Evolutionary conservation across 2,113 vertebrate species (phyloP), one percentile per base, ranked within the genome.

Genomic region (Rhinopomastus cyanomelas): DNA sequence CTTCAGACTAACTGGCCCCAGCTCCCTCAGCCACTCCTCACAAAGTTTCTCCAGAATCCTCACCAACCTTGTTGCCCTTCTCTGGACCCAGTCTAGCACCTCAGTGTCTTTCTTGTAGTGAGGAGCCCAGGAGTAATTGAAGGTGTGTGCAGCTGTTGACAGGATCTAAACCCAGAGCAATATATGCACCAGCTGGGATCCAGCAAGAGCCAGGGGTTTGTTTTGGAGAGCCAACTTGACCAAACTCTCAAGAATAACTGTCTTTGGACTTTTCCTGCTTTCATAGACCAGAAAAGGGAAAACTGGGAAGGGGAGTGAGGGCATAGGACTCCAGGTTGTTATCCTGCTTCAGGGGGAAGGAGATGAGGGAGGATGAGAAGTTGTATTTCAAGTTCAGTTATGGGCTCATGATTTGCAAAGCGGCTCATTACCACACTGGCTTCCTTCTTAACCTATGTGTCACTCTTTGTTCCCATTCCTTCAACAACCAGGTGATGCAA

Each of bases 401-500:
- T 46, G 44, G 73, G 65, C 18, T 30, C 15, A 5, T 7, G 10
- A 25, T 82, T 87, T 74, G 19, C 49, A 57, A 44, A 60, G 29
- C 36, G 48, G 16, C 29, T 71, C 3, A 5, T 82, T 87, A 55
- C 23, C 19, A 22, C 25, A 57, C 15, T 76, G 52, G 12, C 55
- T 23, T 8, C 37, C 37, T n/a, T 4, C 52, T 66, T 77, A 42
- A 48, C 16, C 48, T 48, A 1, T 6, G 5, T 4, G 8, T n/a
- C 22, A n/a, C 17, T 30, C 84, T 72, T 65, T 87, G 34, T 5
- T 6, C 1, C 16, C 9, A 21, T 4, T 11, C 44, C 22, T 53
- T 55, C 27, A 66, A n/a, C 0, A 9, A 15, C 7, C 0, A 2
- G 36, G 30, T 23, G 66, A 11, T 26, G 46, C n/a, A 32, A 19